Percentiles rank a stretch among this genome's conserved stretches.
These are phyloP conservation scores for Macrosiphum euphorbiae DNA, from an alignment of 2,888 invertebrate genomes.

Conservation along the genomic window DNA sequence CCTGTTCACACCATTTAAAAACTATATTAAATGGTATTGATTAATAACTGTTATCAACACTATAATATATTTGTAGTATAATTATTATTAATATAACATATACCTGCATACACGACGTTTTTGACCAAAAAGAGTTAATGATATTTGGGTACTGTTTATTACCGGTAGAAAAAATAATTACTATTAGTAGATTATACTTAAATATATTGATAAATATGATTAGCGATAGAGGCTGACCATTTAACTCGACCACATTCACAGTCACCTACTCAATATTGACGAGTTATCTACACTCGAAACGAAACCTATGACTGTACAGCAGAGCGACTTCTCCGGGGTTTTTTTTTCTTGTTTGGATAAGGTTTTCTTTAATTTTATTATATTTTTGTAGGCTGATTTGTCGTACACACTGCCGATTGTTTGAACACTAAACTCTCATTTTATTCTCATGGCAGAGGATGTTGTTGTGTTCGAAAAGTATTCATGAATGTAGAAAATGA, in stretches of 20 bases:
- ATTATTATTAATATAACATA: neutral
- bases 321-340: neutral
- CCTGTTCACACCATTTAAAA: neutral
- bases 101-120: neutral
- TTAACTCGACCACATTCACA: neutral
- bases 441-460: slow-evolving; percentile 15
- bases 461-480: slow-evolving; percentile 26
- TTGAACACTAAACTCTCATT: neutral
- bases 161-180: neutral
- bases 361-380: neutral
- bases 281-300: neutral
- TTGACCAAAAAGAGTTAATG: neutral
- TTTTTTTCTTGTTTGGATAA: neutral
- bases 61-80: neutral
- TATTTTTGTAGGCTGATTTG: neutral
- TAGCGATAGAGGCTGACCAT: neutral
- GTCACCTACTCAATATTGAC: neutral
- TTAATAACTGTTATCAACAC: neutral
- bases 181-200: neutral
- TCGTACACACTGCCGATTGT: neutral
- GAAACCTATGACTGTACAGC: neutral
- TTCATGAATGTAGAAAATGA: slow-evolving; percentile 12
- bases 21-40: neutral
- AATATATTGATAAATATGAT: neutral
- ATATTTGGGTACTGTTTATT: too few species aligned